A percentile compares a stretch with the other conserved stretches of the same genome.
phyloP scores from a whole-genome alignment of 1,140 invertebrate species.

The Andricus grossulariae region DNA sequence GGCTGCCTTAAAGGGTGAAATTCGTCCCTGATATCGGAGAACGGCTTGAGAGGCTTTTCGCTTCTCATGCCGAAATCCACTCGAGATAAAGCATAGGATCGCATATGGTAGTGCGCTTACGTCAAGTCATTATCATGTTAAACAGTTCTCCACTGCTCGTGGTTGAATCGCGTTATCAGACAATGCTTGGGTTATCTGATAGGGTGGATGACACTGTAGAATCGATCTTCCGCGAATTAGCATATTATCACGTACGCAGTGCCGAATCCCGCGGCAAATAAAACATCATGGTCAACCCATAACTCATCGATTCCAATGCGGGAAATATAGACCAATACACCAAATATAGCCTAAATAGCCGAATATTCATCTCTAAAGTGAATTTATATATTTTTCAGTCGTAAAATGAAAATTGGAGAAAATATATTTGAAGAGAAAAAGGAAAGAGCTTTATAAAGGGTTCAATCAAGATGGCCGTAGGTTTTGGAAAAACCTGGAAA shows the following conservation, averaged over 20 bases:
- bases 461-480: too few species aligned
- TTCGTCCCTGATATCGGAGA: background rate
- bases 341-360: background rate
- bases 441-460: too few species aligned
- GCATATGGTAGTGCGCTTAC: constrained; percentile 24
- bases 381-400: too few species aligned
- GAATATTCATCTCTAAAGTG: background rate
- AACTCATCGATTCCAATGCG: constrained; percentile 47
- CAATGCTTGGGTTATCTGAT: constrained; percentile 57
- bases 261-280: constrained; percentile 53
- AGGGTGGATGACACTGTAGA: constrained; percentile 54
- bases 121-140: constrained; percentile 38
- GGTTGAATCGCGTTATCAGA: constrained; percentile 49
- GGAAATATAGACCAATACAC: constrained; percentile 5
- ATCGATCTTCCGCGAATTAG: constrained; percentile 64
- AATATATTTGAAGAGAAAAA: too few species aligned
- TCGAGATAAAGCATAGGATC: constrained; percentile 20
- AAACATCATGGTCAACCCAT: constrained; percentile 58
- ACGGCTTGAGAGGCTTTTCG: constrained; percentile 11
- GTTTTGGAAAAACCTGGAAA: too few species aligned
- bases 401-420: too few species aligned
- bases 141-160: constrained; percentile 1
- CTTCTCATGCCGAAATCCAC: constrained; percentile 6
- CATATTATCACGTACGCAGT: constrained; percentile 62
- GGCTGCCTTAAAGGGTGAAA: background rate